phyloP scores from a whole-genome alignment of 1,140 invertebrate species.

The Littorina saxatilis region DNA sequence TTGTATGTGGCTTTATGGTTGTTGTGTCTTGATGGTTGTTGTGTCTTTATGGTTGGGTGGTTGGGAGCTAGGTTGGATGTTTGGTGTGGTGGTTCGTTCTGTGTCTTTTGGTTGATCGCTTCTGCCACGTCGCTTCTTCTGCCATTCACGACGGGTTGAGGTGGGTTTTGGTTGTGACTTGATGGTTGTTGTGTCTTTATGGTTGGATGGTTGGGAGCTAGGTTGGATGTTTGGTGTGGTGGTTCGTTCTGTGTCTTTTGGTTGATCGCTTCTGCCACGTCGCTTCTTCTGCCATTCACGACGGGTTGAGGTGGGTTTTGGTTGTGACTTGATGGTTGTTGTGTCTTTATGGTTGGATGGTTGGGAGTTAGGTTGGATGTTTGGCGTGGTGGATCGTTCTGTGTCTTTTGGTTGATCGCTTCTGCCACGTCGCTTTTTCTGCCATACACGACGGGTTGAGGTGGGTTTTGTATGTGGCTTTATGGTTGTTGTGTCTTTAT shows the following conservation, averaged over 20 bases:
- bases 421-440: constrained; percentile 70
- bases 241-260: neutral
- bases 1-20: neutral
- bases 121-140: too few relatives aligned
- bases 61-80: neutral
- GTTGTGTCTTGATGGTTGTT: neutral
- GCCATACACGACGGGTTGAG: constrained; percentile 59
- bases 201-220: neutral
- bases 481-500: neutral
- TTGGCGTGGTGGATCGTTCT: neutral
- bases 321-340: neutral
- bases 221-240: neutral
- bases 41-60: neutral
- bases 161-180: neutral
- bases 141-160: too few relatives aligned
- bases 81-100: neutral
- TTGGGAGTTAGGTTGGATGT: neutral
- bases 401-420: constrained; percentile 74
- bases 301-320: too few relatives aligned
- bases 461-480: neutral
- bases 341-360: too few relatives aligned
- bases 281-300: too few relatives aligned
- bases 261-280: neutral
- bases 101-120: neutral
- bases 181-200: neutral